A percentile compares a stretch with the other conserved stretches of the same genome.
Conservation (phyloP, 2,888 invertebrate species). For the Sepioteuthis lessoniana region DNA sequence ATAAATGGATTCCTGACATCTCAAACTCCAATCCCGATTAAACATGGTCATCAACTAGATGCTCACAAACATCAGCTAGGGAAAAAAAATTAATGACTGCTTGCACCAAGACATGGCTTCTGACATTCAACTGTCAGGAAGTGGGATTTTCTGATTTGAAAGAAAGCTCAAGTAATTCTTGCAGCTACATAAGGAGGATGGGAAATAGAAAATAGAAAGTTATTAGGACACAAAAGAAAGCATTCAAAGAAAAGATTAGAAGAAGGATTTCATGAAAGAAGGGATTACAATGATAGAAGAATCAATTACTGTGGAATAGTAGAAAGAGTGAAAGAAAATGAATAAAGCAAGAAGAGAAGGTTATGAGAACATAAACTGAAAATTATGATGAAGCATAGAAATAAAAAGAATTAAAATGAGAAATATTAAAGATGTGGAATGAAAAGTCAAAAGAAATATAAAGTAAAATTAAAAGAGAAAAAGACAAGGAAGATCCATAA, state of each 20-base stretch:
- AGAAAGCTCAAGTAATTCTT: background rate
- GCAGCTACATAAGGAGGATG: background rate
- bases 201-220: constrained; percentile 4
- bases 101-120: background rate
- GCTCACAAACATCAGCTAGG: background rate
- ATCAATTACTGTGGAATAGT: background rate
- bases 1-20: background rate
- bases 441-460: no score
- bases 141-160: background rate
- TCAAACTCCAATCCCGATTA: background rate
- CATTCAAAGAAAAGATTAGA: background rate
- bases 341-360: no score
- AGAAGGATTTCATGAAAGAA: background rate
- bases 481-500: no score
- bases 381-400: no score
- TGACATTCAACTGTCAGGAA: constrained; percentile 8
- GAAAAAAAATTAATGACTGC: background rate
- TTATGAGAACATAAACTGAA: no score
- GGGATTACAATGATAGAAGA: background rate
- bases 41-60: background rate
- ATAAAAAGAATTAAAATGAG: no score
- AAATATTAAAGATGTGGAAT: no score
- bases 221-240: background rate
- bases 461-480: no score
- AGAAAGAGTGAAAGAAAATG: no score